Percentiles rank a stretch among this genome's conserved stretches.
These are phyloP conservation scores for Polyergus mexicanus DNA, from an alignment of 1,140 invertebrate species.

Conservation along the genomic window DNA sequence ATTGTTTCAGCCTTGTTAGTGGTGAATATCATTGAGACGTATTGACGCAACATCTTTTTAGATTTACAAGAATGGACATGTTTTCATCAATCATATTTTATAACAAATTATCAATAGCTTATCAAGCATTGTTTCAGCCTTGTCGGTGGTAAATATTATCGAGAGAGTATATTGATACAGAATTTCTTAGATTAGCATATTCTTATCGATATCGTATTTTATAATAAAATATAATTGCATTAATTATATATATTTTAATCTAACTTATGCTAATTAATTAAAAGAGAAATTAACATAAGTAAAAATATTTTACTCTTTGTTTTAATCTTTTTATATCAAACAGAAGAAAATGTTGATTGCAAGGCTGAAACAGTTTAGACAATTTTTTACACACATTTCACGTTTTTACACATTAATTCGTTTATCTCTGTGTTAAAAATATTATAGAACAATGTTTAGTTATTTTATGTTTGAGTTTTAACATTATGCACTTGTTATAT, in stretches of 20 bases:
- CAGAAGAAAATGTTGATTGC: background rate
- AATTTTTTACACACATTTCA: background rate
- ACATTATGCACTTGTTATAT: background rate
- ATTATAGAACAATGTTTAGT: background rate
- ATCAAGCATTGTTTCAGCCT: conserved; percentile 8
- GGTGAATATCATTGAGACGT: background rate
- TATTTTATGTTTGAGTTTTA: conserved; percentile 8
- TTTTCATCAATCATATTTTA: too few species aligned
- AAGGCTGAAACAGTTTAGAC: background rate
- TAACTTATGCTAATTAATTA: background rate
- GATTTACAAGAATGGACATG: too few species aligned
- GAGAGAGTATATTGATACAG: background rate
- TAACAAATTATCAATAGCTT: too few species aligned
- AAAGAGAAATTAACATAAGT: background rate
- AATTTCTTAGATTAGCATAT: too few species aligned
- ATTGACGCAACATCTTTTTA: background rate
- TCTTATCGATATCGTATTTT: background rate
- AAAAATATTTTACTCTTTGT: background rate
- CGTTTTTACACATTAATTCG: background rate
- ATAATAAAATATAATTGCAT: conserved; percentile 11
- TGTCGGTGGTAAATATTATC: background rate
- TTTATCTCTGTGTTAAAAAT: background rate
- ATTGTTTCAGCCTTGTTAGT: conserved; percentile 12
- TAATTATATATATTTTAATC: background rate
- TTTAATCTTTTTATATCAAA: conserved; percentile 24